These are phyloP conservation scores for Tachina fera DNA, from an alignment of 2,888 invertebrate species.

Conservation along the genomic window DNA sequence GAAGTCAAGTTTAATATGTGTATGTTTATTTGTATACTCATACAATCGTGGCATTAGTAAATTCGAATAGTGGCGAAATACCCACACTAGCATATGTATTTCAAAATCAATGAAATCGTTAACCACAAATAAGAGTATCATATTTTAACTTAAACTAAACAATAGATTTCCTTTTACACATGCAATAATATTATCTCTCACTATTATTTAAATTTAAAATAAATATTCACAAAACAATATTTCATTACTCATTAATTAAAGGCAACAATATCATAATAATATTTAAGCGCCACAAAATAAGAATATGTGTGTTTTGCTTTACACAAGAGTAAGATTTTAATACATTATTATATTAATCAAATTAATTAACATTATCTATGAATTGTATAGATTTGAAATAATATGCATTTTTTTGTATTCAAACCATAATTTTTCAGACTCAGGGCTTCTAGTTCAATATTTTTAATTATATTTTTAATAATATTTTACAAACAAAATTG, in stretches of 20 bases:
- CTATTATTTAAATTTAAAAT: neutral
- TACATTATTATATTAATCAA: too few species aligned
- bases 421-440: too few species aligned
- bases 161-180: slow-evolving; percentile 30
- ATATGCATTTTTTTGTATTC: too few species aligned
- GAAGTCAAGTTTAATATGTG: neutral
- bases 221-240: neutral
- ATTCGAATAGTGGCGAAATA: slow-evolving; percentile 29
- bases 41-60: neutral
- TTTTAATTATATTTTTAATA: too few species aligned
- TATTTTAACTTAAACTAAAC: neutral
- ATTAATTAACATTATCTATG: too few species aligned
- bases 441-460: too few species aligned
- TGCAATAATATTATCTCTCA: neutral
- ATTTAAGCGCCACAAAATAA: slow-evolving; percentile 1
- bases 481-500: too few species aligned
- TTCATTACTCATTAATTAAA: neutral
- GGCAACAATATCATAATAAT: neutral
- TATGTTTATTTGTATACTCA: too few species aligned
- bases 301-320: neutral
- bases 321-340: too few species aligned
- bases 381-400: too few species aligned
- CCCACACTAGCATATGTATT: neutral
- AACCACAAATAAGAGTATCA: slow-evolving; percentile 47
- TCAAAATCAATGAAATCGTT: slow-evolving; percentile 17